Evolutionary conservation across 2,888 invertebrate genomes (phyloP).

Genomic region (Falcaria lacertinaria): DNA sequence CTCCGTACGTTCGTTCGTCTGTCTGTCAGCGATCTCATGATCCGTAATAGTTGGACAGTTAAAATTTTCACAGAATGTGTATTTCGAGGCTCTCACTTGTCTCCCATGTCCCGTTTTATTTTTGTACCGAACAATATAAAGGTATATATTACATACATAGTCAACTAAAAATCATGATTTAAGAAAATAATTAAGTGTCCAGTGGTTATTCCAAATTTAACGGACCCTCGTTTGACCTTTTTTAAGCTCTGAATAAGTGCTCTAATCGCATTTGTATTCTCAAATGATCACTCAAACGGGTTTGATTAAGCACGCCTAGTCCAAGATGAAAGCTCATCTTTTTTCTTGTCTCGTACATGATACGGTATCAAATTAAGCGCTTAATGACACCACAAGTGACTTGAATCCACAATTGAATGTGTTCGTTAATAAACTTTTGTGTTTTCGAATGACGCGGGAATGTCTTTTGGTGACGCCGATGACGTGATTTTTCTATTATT

Average conservation of each 20-base stretch:
- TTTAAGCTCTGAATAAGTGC: slow-evolving; percentile 1
- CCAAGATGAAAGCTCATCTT: slow-evolving; percentile 30
- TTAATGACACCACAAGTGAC: slow-evolving; percentile 55
- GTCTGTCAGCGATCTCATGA: no score
- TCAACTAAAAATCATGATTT: no score
- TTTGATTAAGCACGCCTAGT: slow-evolving; percentile 24
- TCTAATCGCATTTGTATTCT: slow-evolving; percentile 10
- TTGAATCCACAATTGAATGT: slow-evolving; percentile 61
- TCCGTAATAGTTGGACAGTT: no score
- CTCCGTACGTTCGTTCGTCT: no score
- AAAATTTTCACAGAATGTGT: no score
- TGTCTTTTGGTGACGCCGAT: slow-evolving; percentile 41
- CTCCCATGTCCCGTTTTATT: no score
- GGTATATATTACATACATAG: no score
- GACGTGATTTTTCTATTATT: slow-evolving; percentile 26
- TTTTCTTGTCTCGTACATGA: slow-evolving; percentile 36
- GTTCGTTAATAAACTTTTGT: slow-evolving; percentile 62
- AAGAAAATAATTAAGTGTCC: no score
- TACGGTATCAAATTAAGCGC: slow-evolving; percentile 51
- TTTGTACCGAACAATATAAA: no score
- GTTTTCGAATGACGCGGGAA: slow-evolving; percentile 42
- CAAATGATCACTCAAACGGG: slow-evolving; percentile 6
- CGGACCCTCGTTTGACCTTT: not conserved
- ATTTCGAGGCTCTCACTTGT: no score
- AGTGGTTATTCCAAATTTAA: not conserved